Conservation (phyloP, 2,113 vertebrate genomes). For the Indicator indicator region DNA sequence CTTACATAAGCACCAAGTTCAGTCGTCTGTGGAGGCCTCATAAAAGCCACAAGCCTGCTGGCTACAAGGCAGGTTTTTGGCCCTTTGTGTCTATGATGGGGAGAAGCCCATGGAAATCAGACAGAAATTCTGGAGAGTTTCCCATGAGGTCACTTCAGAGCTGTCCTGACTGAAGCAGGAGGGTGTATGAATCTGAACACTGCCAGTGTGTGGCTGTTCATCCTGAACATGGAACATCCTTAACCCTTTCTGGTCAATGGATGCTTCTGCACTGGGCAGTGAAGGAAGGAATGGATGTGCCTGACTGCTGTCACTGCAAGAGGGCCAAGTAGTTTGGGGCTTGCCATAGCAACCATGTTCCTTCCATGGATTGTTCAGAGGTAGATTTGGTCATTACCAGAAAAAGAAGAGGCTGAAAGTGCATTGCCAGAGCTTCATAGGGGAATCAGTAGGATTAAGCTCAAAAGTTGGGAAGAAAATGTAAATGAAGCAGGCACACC, state of each 20-base stretch:
- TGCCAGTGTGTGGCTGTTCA: background rate
- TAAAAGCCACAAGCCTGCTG: background rate
- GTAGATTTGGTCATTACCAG: background rate
- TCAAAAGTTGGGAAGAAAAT: background rate
- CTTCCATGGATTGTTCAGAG: background rate
- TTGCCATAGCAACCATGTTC: background rate
- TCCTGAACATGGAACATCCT: background rate
- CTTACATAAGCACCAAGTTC: slow-evolving; percentile 7
- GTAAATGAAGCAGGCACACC: background rate
- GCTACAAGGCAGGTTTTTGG: background rate
- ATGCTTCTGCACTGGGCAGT: background rate
- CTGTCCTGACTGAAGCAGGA: background rate
- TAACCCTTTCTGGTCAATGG: background rate
- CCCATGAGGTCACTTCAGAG: background rate
- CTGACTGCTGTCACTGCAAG: background rate
- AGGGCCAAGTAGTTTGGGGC: background rate
- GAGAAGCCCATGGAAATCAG: slow-evolving; percentile 4
- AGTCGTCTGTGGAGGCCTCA: slow-evolving; percentile 33
- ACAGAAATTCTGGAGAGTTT: slow-evolving; percentile 6
- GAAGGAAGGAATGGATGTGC: background rate
- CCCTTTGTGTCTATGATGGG: background rate
- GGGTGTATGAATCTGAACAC: background rate
- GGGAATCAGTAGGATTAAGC: background rate
- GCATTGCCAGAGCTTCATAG: background rate
- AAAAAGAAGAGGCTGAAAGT: background rate